Evolutionary conservation across 2,888 invertebrate species (phyloP), one percentile per base, ranked within the genome.

Genomic region (Caenorhabditis zanzibari): DNA sequence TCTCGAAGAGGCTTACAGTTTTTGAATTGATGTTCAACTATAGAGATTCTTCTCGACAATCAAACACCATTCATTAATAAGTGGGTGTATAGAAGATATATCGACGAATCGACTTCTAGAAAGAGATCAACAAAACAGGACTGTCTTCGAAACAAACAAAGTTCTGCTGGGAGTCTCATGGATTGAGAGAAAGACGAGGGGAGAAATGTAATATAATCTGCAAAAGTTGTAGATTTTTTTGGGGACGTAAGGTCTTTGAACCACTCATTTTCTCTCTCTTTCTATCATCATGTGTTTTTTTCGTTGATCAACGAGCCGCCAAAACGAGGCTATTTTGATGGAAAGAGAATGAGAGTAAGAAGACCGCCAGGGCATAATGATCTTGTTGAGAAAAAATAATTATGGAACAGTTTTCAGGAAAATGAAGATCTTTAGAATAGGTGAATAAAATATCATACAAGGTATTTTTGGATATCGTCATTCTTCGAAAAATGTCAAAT

Each of bases 321-420:
- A 49, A 66, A 75, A 66, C 69, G 69, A 61, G 76, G 61, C 76
- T 68, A 76, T 76, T 76, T 76, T 69, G 73, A 54, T 69, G 76
- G 41, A 32, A 58, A 32, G 49, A 35, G 47, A 49, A 19, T 19
- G 71, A 26, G 26, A 56, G 22, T 44, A 5, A 47, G 68, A 54
- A 52, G 35, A 32, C 22, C 35, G n/a, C 32, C 26, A 32, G 19
- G 19, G 2, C 10, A 54, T 54, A 44, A 49, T 12, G 38, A 63
- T 22, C 9, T 12, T 19, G 2, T 19, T n/a, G 9, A 19, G 12
- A 16, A 32, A 24, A 14, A 10, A 49, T 35, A 41, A 52, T 24
- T 52, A 73, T 35, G 19, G 54, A 54, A 54, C 44, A 32, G 72
- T 59, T 59, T 26, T 28, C n/a, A 24, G 19, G 24, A 59, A 7